Base-by-base conservation (phyloP, 2,888 invertebrate genomes). In the Hyposoter dolosus region DNA sequence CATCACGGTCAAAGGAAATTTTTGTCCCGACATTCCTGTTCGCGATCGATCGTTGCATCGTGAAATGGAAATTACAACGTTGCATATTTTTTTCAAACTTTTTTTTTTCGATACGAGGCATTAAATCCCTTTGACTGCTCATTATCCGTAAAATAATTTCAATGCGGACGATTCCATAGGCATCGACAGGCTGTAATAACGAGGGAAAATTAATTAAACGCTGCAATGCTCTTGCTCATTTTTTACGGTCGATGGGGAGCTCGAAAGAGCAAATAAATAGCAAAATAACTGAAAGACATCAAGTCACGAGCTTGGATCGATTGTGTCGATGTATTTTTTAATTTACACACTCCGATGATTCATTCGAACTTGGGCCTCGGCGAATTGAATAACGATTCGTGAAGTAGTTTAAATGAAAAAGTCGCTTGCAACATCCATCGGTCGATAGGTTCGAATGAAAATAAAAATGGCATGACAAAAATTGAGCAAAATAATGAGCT, bases 211-310 rank as follows among this genome's bases (percentile, higher is more conserved):
- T 47, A 23, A 76, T 81, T 72, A 60, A 76, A 72, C 65, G 50
- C 82, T 43, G 53, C 10, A 15, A n/a, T 45, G 68, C 63, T 60
- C 35, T 35, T 15, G 69, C 23, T n/a, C 35, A 19, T 53, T 19
- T 72, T 53, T 32, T 35, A 56, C 53, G 72, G 45, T 72, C 76
- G 80, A 80, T 76, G 60, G 53, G n/a, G 71, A 56, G 65, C 66
- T 84, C 56, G 66, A 60, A 77, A 43, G 71, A 65, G 80, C 76
- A 74, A 84, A 76, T 81, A 81, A 80, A 80, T 76, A 71, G 32
- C n/a, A 32, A 63, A 63, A 76, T 40, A 75, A 35, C 10, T 35
- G 43, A 47, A 4, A 47, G 65, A 65, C 32, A 63, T 76, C 50
- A n/a, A 71, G 45, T 72, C 53, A 72, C 75, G 63, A 17, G 43